Percentiles rank a stretch among this genome's conserved stretches.
These are phyloP conservation scores for Upupa epops DNA, from an alignment of 2,113 vertebrate genomes.

Conservation along the genomic window DNA sequence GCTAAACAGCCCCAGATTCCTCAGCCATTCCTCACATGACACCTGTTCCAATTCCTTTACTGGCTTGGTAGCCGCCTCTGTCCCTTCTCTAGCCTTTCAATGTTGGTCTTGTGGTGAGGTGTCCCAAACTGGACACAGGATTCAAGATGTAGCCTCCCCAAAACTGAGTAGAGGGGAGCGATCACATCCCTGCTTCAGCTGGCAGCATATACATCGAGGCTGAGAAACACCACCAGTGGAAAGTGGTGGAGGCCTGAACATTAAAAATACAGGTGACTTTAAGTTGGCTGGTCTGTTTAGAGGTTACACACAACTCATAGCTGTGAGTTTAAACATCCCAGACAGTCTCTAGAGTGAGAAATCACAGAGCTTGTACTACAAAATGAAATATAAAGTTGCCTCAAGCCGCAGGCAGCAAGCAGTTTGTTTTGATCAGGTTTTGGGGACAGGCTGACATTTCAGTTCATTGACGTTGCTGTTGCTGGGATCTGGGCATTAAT, in stretches of 20 bases:
- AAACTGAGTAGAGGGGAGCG: too few relatives aligned
- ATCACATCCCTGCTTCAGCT: too few relatives aligned
- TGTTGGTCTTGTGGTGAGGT: too few relatives aligned
- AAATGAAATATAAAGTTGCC: not conserved
- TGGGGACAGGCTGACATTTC: not conserved
- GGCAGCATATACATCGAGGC: not conserved
- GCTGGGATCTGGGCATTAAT: not conserved
- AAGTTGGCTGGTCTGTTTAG: not conserved
- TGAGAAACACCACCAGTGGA: not conserved
- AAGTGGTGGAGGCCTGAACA: not conserved
- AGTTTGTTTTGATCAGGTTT: conserved; percentile 18
- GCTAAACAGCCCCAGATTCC: too few relatives aligned
- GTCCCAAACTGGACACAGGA: too few relatives aligned
- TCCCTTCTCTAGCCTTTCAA: too few relatives aligned
- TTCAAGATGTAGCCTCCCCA: too few relatives aligned
- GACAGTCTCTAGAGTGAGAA: not conserved
- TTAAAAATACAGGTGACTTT: not conserved
- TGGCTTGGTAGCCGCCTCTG: too few relatives aligned
- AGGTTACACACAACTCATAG: not conserved
- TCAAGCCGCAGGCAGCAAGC: not conserved
- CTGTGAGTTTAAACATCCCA: not conserved
- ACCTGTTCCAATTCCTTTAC: too few relatives aligned
- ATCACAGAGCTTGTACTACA: not conserved
- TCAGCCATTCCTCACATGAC: too few relatives aligned
- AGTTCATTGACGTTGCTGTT: not conserved